These are phyloP conservation scores for Semnornis frantzii DNA, from an alignment of 2,113 vertebrate species.

Conservation along the genomic window DNA sequence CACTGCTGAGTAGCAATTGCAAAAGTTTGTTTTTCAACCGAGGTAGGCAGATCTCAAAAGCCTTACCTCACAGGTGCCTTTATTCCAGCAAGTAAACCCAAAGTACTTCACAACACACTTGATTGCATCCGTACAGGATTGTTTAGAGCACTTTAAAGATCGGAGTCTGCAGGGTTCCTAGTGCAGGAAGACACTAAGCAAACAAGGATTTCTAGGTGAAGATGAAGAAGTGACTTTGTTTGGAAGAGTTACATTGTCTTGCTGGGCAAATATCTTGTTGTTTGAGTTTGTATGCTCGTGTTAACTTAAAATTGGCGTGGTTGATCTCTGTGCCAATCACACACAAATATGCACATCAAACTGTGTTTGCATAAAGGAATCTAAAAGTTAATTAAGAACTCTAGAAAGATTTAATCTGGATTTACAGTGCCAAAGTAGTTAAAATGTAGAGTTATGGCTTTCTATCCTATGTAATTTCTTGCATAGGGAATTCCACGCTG, in stretches of 20 bases:
- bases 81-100: neutral
- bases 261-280: conserved; percentile 44
- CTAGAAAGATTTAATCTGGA: neutral
- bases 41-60: neutral
- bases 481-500: neutral
- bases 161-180: neutral
- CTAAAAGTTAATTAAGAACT: conserved; percentile 34
- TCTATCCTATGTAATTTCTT: neutral
- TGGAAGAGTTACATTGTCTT: conserved; percentile 27
- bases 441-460: neutral
- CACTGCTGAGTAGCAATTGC: neutral
- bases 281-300: neutral
- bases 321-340: conserved; percentile 47
- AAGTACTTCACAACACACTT: neutral
- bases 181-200: neutral
- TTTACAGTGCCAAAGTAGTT: neutral
- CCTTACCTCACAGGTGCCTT: neutral
- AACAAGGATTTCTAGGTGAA: neutral
- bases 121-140: conserved; percentile 10
- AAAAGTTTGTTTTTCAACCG: neutral
- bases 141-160: neutral
- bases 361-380: conserved; percentile 14
- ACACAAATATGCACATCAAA: conserved; percentile 23
- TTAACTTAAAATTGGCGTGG: conserved; percentile 34
- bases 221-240: conserved; percentile 36